Evolutionary conservation across 2,113 vertebrate species (phyloP), one percentile per base, ranked within the genome.

Genomic region (Chascanopsetta lugubris): DNA sequence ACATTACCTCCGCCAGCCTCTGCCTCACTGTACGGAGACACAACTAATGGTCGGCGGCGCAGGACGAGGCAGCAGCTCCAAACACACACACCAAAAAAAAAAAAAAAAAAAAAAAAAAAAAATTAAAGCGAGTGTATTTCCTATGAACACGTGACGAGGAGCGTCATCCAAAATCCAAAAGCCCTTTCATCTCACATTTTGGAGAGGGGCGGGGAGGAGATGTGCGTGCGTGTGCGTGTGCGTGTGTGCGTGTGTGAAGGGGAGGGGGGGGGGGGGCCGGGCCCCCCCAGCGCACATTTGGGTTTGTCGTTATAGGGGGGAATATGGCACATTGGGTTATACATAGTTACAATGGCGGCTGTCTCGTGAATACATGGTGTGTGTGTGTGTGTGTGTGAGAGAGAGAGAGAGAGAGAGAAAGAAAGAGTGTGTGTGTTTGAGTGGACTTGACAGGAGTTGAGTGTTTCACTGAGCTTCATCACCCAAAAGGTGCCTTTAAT

Each of bases 131-230:
- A 90, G 90, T 90, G 91, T 90, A 85, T 90, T 91, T 91, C 90
- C 91, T 90, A 89, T 79, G 91, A 86, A 85, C 92, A 93, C 92
- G 92, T 93, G 92, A 93, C 86, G 79, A 72, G 70, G 83, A 89
- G 90, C 91, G 92, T 92, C 92, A 93, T 90, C 89, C 91, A 89
- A 91, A 89, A 92, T 88, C 89, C 90, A 88, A 89, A 92, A 93
- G 85, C 86, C 84, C 89, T 91, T 91, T 90, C 90, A 91, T 88
- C 85, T 90, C 69, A 88, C 83, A 86, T 84, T 85, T 88, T 88
- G 87, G 88, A 85, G 77, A 88, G 79, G 88, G 86, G 89, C 83
- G 89, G 89, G 83, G 79, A 86, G 75, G 85, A 70, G 84, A 80
- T 83, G 83, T 60, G 42, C 70, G 65, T 83, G 38, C 76, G 70